Evolutionary conservation across 2,113 vertebrate species (phyloP).

Genomic region (Rhinolophus sinicus): DNA sequence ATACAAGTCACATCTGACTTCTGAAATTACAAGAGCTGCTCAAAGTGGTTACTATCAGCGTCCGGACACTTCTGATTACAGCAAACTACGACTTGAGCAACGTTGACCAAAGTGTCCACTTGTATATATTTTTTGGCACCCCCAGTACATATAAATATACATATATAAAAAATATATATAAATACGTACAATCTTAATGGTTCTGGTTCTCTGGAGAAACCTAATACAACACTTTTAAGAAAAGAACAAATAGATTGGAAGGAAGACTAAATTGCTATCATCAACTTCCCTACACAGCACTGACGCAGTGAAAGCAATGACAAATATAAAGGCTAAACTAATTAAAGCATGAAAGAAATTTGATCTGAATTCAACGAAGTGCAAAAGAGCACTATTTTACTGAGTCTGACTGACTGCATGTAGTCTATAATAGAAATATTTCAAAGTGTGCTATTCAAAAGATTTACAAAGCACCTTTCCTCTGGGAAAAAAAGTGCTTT

Average conservation of each 20-base stretch:
- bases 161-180: no score
- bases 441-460: slow-evolving; percentile 46
- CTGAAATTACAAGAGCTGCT: no score
- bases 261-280: neutral
- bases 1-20: no score
- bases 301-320: slow-evolving; percentile 41
- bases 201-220: neutral
- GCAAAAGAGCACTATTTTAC: neutral
- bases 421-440: slow-evolving; percentile 19
- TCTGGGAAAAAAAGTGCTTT: neutral
- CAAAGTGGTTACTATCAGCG: no score
- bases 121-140: no score
- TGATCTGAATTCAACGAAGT: slow-evolving; percentile 32
- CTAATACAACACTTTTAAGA: neutral
- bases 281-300: slow-evolving; percentile 1
- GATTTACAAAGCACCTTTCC: slow-evolving; percentile 41
- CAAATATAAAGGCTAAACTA: slow-evolving; percentile 46
- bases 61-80: no score
- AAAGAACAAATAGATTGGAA: neutral
- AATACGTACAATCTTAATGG: neutral
- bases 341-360: slow-evolving; percentile 21
- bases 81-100: no score
- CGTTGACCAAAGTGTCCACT: no score
- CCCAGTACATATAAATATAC: no score
- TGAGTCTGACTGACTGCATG: neutral